phyloP scores from a whole-genome alignment of 2,797 vertebrate genomes.

The Poecilia velifera region DNA sequence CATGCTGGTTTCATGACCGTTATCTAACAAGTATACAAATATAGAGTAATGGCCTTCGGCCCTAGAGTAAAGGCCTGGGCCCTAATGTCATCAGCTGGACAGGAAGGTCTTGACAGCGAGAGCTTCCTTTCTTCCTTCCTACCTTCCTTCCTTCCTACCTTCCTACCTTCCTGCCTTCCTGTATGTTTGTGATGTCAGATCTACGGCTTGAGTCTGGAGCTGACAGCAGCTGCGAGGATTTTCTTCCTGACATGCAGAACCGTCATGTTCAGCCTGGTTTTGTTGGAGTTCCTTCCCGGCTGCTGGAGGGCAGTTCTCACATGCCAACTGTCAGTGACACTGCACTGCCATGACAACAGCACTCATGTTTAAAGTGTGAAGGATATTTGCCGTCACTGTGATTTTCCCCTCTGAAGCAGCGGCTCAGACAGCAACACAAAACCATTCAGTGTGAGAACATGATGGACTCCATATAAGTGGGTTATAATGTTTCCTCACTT shows the following conservation, averaged over 20 bases:
- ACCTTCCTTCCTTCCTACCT: too few species aligned
- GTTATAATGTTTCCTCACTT: too few species aligned
- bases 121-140: neutral
- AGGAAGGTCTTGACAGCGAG: too few species aligned
- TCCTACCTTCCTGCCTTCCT: neutral
- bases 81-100: neutral
- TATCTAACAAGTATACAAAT: neutral
- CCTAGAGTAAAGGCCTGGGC: too few species aligned
- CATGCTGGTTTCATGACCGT: neutral
- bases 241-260: neutral
- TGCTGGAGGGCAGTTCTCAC: conserved; percentile 23
- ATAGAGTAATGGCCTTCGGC: too few species aligned
- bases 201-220: neutral
- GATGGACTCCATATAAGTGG: neutral
- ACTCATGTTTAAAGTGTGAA: conserved; percentile 23
- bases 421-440: neutral
- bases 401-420: neutral
- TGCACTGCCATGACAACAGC: conserved; percentile 47
- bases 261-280: conserved; percentile 13
- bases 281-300: conserved; percentile 19
- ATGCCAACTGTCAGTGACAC: conserved; percentile 18
- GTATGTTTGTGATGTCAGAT: neutral
- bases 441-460: neutral
- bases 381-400: conserved; percentile 15
- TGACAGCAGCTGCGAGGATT: neutral